Percentiles rank a stretch among this genome's conserved stretches.
phyloP scores from a whole-genome alignment of 1,140 invertebrate species.

The Sinonovacula constricta region DNA sequence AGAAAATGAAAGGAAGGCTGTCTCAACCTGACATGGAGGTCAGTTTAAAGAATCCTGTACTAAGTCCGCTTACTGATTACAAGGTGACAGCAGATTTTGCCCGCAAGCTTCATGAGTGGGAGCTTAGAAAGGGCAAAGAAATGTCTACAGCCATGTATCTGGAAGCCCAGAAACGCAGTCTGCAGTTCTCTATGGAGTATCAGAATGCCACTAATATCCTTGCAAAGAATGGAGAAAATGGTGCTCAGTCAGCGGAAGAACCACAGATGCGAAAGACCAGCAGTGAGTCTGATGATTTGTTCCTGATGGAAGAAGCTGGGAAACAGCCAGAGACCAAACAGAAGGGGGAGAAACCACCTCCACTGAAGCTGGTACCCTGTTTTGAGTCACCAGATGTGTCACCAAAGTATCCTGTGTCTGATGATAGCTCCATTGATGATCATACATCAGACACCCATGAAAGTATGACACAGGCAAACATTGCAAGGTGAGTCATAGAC shows the following conservation, averaged over 20 bases:
- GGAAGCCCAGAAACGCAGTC: conserved; percentile 63
- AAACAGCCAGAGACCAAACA: conserved; percentile 1
- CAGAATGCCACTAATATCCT: conserved; percentile 39
- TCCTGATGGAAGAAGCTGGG: conserved; percentile 25
- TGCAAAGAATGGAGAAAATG: neutral
- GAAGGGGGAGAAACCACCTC: conserved; percentile 64
- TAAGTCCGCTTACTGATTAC: conserved; percentile 67
- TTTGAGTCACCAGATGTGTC: conserved; percentile 66
- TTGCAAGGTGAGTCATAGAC: conserved; percentile 63
- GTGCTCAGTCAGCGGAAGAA: conserved; percentile 13
- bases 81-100: conserved; percentile 91
- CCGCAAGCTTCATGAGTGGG: conserved; percentile 94
- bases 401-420: conserved; percentile 56
- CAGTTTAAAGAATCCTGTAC: conserved; percentile 63
- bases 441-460: conserved; percentile 65
- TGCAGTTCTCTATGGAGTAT: conserved; percentile 52
- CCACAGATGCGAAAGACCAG: conserved; percentile 39
- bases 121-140: conserved; percentile 81
- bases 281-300: conserved; percentile 41
- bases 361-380: conserved; percentile 65
- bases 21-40: conserved; percentile 65
- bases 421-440: conserved; percentile 65
- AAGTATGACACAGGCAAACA: conserved; percentile 68
- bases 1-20: conserved; percentile 79
- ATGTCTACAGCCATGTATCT: conserved; percentile 64